These are phyloP conservation scores for Ctenoplectra terminalis DNA, from an alignment of 1,140 invertebrate species.

Conservation along the genomic window DNA sequence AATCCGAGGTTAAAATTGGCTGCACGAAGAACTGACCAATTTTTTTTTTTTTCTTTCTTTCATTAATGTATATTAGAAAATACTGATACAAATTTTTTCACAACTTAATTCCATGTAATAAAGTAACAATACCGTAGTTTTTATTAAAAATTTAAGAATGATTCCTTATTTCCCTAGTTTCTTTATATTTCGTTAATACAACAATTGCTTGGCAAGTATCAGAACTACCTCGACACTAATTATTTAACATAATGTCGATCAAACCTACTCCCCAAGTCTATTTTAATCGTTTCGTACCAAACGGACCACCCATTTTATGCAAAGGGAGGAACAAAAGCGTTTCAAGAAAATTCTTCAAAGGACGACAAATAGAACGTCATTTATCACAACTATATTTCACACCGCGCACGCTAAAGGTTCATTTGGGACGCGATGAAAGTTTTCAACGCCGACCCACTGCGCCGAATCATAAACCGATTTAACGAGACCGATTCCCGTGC, in stretches of 20 bases:
- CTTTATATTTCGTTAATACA: too few relatives aligned
- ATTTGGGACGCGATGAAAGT: neutral
- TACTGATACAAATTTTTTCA: neutral
- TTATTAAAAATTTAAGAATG: too few relatives aligned
- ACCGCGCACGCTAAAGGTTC: neutral
- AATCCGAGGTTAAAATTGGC: neutral
- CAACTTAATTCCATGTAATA: neutral
- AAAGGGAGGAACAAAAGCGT: neutral
- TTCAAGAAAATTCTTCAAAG: neutral
- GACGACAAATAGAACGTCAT: neutral
- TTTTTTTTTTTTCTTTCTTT: too few relatives aligned
- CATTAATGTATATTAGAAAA: too few relatives aligned
- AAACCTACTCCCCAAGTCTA: too few relatives aligned
- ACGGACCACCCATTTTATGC: too few relatives aligned
- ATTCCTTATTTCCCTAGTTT: too few relatives aligned
- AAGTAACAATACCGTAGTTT: neutral
- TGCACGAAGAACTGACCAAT: too few relatives aligned
- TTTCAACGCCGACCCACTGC: neutral
- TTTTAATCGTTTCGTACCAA: too few relatives aligned
- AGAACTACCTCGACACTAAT: too few relatives aligned
- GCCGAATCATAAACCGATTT: slow-evolving; percentile 17
- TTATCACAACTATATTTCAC: neutral
- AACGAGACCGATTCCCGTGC: neutral
- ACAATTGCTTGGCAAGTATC: too few relatives aligned
- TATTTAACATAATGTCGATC: too few relatives aligned